Conservation (phyloP, 2,888 invertebrate genomes). For the Cryptocheilus praepositus region DNA sequence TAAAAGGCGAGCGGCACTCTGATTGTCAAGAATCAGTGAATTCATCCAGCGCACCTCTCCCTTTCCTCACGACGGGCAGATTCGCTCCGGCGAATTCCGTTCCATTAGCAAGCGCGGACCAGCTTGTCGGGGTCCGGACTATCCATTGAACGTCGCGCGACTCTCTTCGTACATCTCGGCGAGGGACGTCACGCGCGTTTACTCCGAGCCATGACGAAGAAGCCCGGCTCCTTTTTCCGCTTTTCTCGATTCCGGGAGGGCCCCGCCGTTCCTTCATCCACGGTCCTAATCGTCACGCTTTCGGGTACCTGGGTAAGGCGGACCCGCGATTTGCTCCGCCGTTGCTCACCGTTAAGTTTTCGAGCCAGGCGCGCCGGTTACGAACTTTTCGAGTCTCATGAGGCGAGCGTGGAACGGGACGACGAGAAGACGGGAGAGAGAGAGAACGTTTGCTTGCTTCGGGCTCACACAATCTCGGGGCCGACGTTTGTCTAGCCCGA, state of each 20-base stretch:
- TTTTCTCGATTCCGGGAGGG: constrained; percentile 24
- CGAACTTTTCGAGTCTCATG: too few relatives aligned
- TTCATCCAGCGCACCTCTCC: not conserved
- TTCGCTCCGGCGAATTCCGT: constrained; percentile 6
- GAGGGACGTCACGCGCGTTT: constrained; percentile 51
- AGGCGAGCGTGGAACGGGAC: too few relatives aligned
- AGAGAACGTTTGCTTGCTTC: too few relatives aligned
- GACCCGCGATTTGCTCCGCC: constrained; percentile 46
- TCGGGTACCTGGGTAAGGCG: constrained; percentile 23
- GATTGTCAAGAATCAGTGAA: too few relatives aligned
- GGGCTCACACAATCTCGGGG: too few relatives aligned
- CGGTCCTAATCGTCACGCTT: constrained; percentile 49
- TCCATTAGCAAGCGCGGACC: not conserved
- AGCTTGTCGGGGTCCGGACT: too few relatives aligned
- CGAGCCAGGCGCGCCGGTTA: too few relatives aligned
- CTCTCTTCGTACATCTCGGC: constrained; percentile 13
- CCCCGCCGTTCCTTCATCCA: not conserved
- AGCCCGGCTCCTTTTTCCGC: constrained; percentile 29
- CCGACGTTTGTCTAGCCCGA: too few relatives aligned
- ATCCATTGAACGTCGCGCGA: too few relatives aligned
- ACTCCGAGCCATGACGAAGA: constrained; percentile 10
- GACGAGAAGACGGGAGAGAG: too few relatives aligned
- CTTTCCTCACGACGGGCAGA: not conserved
- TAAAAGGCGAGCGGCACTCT: too few relatives aligned
- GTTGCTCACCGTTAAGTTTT: constrained; percentile 36